phyloP scores from a whole-genome alignment of 2,797 vertebrate genomes.

The Sphenopsis melanotis region DNA sequence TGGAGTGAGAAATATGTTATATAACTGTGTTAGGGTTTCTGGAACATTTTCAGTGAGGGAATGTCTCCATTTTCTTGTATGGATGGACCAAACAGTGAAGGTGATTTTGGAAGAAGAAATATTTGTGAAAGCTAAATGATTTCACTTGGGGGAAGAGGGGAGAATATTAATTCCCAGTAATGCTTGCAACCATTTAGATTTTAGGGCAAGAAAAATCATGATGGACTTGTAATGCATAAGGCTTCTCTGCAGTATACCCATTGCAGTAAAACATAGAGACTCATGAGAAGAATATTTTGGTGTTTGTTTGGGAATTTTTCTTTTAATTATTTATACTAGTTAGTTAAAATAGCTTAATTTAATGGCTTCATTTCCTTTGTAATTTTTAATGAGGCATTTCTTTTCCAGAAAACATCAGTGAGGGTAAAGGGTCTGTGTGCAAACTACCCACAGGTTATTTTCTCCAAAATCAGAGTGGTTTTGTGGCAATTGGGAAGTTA shows the following conservation, averaged over 20 bases:
- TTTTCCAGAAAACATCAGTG: background rate
- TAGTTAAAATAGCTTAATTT: background rate
- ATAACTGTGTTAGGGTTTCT: fast-evolving
- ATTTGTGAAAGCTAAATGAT: background rate
- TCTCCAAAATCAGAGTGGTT: background rate
- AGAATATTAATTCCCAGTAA: background rate
- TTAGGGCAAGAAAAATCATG: background rate
- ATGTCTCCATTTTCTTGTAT: fast-evolving
- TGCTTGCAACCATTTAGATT: background rate
- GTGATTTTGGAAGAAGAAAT: background rate
- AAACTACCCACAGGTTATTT: background rate
- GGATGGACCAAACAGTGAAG: background rate
- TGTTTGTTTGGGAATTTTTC: background rate
- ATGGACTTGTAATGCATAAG: background rate
- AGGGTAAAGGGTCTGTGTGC: background rate
- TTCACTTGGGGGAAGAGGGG: background rate
- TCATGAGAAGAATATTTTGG: background rate
- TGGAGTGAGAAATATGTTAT: background rate
- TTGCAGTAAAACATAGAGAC: background rate
- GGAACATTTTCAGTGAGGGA: fast-evolving
- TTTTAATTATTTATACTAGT: background rate
- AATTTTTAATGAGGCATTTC: constrained; percentile 11
- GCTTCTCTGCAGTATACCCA: background rate
- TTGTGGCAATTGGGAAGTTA: background rate
- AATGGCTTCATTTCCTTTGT: background rate